Conservation (phyloP, 2,113 vertebrate genomes). For the Camelus dromedarius region DNA sequence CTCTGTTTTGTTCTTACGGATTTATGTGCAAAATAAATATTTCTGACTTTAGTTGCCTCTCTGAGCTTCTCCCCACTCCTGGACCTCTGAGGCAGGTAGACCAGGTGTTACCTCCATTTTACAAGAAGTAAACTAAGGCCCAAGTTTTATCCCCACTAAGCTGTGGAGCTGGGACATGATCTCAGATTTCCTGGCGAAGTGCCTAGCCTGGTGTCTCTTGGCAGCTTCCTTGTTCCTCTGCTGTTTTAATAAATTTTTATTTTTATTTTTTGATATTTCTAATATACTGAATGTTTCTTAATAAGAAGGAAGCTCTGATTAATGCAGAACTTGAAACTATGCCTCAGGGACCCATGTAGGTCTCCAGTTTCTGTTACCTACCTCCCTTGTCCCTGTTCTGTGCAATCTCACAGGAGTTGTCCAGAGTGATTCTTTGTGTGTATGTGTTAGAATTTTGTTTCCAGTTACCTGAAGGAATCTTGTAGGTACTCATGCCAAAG, state of each 20-base stretch:
- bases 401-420: not conserved
- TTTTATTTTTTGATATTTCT: not conserved
- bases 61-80: not conserved
- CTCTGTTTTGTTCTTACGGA: not conserved
- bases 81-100: not conserved
- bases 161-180: not conserved
- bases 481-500: not conserved
- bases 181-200: not conserved
- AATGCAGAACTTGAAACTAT: not conserved
- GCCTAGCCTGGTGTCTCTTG: not conserved
- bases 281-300: not conserved
- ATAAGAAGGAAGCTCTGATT: not conserved
- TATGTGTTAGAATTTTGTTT: not conserved
- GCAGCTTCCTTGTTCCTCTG: not conserved
- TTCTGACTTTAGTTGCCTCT: not conserved
- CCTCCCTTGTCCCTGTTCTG: not conserved
- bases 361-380: not conserved
- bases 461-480: conserved; percentile 10
- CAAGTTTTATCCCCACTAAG: not conserved
- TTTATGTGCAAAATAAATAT: not conserved
- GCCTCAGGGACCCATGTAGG: not conserved
- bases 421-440: not conserved
- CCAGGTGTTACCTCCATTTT: not conserved
- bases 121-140: not conserved
- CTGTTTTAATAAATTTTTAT: conserved; percentile 48